Conservation (phyloP, 2,113 vertebrate species). For the Clarias magur region DNA sequence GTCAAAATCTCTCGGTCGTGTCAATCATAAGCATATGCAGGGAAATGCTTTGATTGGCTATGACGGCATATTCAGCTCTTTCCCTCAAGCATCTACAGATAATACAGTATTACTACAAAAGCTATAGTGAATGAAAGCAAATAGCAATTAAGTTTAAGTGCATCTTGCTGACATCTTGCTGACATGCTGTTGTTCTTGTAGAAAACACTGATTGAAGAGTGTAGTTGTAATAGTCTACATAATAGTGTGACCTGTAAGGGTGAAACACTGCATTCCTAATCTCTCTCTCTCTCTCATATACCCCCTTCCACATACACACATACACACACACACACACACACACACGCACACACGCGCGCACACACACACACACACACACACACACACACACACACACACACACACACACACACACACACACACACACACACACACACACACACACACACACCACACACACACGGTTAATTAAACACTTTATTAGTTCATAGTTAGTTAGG, state of each 20-base stretch:
- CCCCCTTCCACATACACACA: slow-evolving; percentile 20
- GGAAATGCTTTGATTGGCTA: slow-evolving; percentile 5
- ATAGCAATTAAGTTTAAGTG: neutral
- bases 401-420: slow-evolving; percentile 20
- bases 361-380: slow-evolving; percentile 43
- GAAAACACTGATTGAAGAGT: neutral
- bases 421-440: neutral
- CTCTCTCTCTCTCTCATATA: neutral
- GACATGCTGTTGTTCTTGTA: neutral
- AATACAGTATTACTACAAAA: neutral
- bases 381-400: slow-evolving; percentile 42
- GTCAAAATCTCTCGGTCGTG: neutral
- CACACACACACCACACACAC: slow-evolving; percentile 43
- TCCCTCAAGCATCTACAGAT: neutral
- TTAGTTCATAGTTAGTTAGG: slow-evolving; percentile 56
- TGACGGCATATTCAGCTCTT: slow-evolving; percentile 43
- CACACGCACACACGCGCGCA: neutral
- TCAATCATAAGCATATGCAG: neutral
- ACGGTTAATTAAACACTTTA: slow-evolving; percentile 54
- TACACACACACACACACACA: slow-evolving; percentile 30
- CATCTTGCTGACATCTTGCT: neutral
- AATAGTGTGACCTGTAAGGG: slow-evolving; percentile 25
- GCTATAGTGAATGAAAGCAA: neutral
- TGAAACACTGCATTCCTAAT: slow-evolving; percentile 4
- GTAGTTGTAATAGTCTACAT: neutral